phyloP scores from a whole-genome alignment of 2,888 invertebrate genomes.

The Serrognathus titanus region DNA sequence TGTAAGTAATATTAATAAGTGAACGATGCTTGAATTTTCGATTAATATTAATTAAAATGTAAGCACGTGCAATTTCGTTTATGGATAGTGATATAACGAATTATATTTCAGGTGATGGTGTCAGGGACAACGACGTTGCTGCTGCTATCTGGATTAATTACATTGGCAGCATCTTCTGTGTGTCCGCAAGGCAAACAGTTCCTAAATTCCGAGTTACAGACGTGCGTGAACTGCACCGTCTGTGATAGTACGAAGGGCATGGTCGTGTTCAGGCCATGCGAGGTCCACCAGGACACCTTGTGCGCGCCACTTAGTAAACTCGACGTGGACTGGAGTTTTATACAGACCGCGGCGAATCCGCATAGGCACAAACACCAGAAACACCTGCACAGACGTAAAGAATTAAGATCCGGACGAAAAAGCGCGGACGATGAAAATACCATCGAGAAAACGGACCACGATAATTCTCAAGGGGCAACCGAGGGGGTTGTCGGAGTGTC shows the following conservation, averaged over 20 bases:
- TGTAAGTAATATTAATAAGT: too few relatives aligned
- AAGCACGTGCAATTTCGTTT: background rate
- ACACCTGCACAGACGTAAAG: conserved; percentile 28
- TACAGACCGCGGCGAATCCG: conserved; percentile 18
- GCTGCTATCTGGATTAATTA: conserved; percentile 20
- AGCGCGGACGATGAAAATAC: conserved; percentile 2
- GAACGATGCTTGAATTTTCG: too few relatives aligned
- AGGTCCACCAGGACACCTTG: conserved; percentile 69
- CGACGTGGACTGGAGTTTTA: conserved; percentile 25
- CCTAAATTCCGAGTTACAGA: conserved; percentile 64
- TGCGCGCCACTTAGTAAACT: conserved; percentile 69
- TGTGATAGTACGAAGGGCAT: conserved; percentile 55
- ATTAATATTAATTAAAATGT: too few relatives aligned
- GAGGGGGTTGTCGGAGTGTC: conserved; percentile 37
- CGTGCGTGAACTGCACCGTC: conserved; percentile 68
- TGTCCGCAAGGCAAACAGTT: conserved; percentile 58
- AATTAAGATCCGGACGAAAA: conserved; percentile 10
- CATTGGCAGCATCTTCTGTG: conserved; percentile 34
- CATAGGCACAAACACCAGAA: conserved; percentile 33
- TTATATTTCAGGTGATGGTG: conserved; percentile 43
- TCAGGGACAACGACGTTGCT: conserved; percentile 28
- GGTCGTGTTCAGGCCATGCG: conserved; percentile 70
- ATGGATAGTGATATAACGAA: background rate
- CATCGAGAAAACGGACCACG: background rate
- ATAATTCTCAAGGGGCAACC: conserved; percentile 1